A percentile compares a stretch with the other conserved stretches of the same genome.
Evolutionary conservation across 2,797 vertebrate species (phyloP).

Genomic region (Helarctos malayanus): DNA sequence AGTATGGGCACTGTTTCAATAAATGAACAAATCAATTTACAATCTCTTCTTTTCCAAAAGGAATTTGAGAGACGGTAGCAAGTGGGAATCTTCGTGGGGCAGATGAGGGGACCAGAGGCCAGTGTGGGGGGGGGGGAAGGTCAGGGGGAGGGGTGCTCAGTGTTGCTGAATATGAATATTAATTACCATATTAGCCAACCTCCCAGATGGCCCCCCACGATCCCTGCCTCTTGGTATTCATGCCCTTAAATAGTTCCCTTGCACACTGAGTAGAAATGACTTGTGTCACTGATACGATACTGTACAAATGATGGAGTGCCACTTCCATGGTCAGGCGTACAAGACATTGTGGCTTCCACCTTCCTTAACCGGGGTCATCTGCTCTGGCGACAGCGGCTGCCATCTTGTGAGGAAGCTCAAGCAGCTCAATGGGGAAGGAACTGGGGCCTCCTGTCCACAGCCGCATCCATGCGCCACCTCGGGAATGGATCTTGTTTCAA

Average conservation of each 20-base stretch:
- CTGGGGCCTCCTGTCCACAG: neutral
- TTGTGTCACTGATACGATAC: neutral
- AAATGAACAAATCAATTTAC: neutral
- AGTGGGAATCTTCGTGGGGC: neutral
- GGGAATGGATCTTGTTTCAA: neutral
- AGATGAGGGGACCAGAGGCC: neutral
- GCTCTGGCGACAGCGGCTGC: neutral
- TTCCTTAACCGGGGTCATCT: neutral
- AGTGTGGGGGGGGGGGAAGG: neutral
- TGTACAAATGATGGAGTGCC: neutral
- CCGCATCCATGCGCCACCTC: neutral
- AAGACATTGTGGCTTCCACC: neutral
- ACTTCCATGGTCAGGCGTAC: neutral
- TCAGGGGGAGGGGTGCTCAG: neutral
- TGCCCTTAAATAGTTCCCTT: neutral
- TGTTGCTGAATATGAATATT: neutral
- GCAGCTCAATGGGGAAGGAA: neutral
- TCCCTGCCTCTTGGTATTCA: neutral
- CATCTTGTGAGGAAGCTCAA: neutral
- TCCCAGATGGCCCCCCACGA: neutral
- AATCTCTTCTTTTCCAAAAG: neutral
- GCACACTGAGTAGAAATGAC: neutral
- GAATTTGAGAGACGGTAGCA: neutral
- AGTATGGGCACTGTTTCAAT: neutral
- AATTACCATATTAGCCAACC: neutral